Evolutionary conservation across 2,113 vertebrate species (phyloP), one percentile per base, ranked within the genome.

Genomic region (Rallus limicola): DNA sequence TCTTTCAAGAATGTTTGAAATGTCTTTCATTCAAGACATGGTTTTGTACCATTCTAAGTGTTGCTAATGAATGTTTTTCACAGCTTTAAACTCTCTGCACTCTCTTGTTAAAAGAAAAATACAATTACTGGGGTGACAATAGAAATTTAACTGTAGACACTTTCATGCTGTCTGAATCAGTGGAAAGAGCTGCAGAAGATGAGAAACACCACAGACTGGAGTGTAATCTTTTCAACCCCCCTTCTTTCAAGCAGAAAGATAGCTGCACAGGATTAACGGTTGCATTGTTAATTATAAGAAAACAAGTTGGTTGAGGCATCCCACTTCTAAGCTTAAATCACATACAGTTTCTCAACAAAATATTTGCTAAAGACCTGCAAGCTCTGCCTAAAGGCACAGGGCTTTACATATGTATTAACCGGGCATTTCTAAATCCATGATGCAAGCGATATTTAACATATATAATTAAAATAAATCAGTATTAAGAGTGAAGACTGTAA

Each of bases 401-500:
- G 76, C 94, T 89, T 93, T 84, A 79, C n/a, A 29, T 42, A 6
- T 55, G 70, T 91, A 48, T 84, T 72, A 94, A 84, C 84, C 34
- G 50, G 81, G 62, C 74, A 94, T 96, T 96, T 95, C 87, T 88
- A 96, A 92, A 95, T 76, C 70, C 69, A 81, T 80, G 78, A 94
- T 80, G 91, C 88, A 96, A 90, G 74, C 68, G 50, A 64, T 63
- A 92, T 70, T 89, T 65, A 90, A 92, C 40, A 87, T 69, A 81
- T 48, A 75, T 85, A 90, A 86, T 85, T 88, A 90, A 95, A 93
- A 90, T 88, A 92, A 91, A 93, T 78, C 82, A 64, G 86, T 85
- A 89, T 87, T 91, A 95, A 71, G 77, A 92, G 10, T 62, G 36
- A 79, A 68, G 78, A 48, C 59, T 76, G 46, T 77, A 82, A 95